These are phyloP conservation scores for Chymomyza caudatula DNA, from an alignment of 2,888 invertebrate species.

Conservation along the genomic window DNA sequence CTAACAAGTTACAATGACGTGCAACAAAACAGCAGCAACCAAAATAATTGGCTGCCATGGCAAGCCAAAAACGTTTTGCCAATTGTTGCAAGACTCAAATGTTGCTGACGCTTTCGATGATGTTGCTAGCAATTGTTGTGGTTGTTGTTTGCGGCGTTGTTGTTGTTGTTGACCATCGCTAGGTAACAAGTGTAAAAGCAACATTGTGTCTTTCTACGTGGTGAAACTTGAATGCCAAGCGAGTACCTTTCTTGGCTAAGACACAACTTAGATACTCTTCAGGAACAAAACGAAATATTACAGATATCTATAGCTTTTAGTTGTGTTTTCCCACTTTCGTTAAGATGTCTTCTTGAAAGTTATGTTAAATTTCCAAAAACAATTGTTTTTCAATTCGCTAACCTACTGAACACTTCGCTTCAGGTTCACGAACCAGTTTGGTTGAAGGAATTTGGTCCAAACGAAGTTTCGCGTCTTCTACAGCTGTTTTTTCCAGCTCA, in stretches of 20 bases:
- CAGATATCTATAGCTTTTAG: no score
- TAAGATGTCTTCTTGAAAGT: no score
- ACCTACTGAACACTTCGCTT: no score
- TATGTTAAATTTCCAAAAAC: no score
- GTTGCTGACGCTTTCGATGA: slow-evolving; percentile 1
- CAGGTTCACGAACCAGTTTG: no score
- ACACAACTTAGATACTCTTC: not conserved
- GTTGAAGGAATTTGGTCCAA: no score
- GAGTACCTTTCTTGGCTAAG: not conserved
- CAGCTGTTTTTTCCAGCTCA: no score
- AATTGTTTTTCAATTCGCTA: no score
- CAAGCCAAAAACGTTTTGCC: slow-evolving; percentile 17
- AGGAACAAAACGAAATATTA: no score
- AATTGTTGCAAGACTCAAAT: slow-evolving; percentile 1
- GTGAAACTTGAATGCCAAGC: not conserved
- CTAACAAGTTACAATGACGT: slow-evolving; percentile 34
- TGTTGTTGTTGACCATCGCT: not conserved
- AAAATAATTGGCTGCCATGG: slow-evolving; percentile 63
- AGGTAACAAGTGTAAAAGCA: slow-evolving; percentile 12
- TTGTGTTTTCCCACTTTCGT: no score
- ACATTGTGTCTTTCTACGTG: not conserved
- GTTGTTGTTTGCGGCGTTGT: not conserved
- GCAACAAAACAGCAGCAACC: slow-evolving; percentile 37
- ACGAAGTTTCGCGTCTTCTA: no score
- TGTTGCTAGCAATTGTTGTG: not conserved